These are phyloP conservation scores for Polymixis flavicincta DNA, from an alignment of 2,888 invertebrate genomes.

Conservation along the genomic window DNA sequence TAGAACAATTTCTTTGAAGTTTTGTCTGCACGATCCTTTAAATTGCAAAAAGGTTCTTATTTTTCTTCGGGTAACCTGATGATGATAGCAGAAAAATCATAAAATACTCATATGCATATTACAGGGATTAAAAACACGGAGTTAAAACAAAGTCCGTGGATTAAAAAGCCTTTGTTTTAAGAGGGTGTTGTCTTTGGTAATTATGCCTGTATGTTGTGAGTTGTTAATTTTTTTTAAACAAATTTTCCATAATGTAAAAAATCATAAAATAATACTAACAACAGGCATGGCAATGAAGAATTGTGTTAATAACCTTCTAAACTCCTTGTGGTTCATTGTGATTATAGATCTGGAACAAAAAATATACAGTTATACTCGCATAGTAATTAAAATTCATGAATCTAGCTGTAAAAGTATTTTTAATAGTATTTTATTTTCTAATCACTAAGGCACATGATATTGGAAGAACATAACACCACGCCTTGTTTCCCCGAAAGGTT, in stretches of 20 bases:
- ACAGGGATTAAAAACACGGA: neutral
- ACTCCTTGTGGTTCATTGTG: constrained; percentile 95
- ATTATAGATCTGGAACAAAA: constrained; percentile 95
- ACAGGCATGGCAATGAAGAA: constrained; percentile 97
- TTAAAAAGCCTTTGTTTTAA: neutral
- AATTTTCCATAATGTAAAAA: constrained; percentile 25
- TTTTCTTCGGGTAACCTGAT: neutral
- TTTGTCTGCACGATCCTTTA: too few species aligned
- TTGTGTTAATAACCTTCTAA: constrained; percentile 93
- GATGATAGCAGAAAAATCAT: neutral
- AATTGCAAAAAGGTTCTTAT: neutral
- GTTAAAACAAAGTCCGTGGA: too few species aligned
- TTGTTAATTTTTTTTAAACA: neutral
- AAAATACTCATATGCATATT: too few species aligned
- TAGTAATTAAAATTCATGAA: neutral
- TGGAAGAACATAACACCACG: neutral
- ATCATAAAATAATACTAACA: constrained; percentile 88
- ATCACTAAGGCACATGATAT: neutral
- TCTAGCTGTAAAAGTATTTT: neutral
- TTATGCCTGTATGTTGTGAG: neutral
- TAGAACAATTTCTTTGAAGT: too few species aligned
- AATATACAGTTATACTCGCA: neutral
- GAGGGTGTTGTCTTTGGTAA: fast-evolving
- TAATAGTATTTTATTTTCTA: neutral
- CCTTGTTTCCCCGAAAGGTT: too few species aligned